Evolutionary conservation across 2,113 vertebrate genomes (phyloP).

Genomic region (Bombycilla garrulus): DNA sequence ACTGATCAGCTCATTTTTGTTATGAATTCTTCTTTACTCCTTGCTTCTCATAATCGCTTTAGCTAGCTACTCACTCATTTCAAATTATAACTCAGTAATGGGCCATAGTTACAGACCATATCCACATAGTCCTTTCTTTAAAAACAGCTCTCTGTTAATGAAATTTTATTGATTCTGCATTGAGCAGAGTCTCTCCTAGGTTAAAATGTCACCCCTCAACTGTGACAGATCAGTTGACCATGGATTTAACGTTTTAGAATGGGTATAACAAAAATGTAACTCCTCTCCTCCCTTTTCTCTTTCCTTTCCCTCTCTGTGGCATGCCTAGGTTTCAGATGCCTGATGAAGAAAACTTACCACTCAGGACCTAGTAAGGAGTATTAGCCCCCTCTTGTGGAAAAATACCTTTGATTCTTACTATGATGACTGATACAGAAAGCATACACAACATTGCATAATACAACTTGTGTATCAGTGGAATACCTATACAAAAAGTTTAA

Average conservation of each 20-base stretch:
- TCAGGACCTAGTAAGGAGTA: not conserved
- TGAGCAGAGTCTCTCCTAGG: not conserved
- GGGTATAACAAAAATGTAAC: not conserved
- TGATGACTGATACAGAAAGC: not conserved
- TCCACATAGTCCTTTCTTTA: not conserved
- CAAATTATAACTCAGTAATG: not conserved
- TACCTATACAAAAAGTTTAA: not conserved
- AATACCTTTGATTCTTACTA: not conserved
- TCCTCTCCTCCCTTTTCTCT: no score
- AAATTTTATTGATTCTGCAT: not conserved
- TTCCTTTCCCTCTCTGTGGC: not conserved
- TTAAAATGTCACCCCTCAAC: not conserved
- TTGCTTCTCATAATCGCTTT: not conserved
- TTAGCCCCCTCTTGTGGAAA: constrained; percentile 63
- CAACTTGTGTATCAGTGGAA: not conserved
- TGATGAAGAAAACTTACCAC: not conserved
- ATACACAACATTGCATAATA: rapidly evolving
- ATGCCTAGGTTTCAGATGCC: not conserved
- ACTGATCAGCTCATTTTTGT: not conserved
- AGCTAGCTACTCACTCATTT: not conserved
- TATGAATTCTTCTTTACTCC: not conserved
- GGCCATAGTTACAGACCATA: not conserved
- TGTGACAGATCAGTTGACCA: not conserved
- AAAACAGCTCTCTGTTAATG: not conserved
- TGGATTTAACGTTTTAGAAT: not conserved